These are phyloP conservation scores for Elephantulus edwardii DNA, from an alignment of 2,113 vertebrate genomes.

Conservation along the genomic window DNA sequence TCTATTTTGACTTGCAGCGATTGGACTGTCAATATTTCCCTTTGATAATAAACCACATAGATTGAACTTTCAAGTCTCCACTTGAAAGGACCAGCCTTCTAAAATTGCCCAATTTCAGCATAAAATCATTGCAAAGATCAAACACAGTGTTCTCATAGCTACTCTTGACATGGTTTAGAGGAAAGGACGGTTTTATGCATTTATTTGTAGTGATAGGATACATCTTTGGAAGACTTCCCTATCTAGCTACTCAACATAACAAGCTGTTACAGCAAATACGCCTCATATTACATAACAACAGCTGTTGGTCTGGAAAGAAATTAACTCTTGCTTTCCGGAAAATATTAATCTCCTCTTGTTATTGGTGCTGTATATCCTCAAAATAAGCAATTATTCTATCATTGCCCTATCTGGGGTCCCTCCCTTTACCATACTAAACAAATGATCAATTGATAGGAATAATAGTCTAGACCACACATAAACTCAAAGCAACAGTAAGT, in stretches of 20 bases:
- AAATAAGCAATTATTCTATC: background rate
- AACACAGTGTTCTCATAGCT: constrained; percentile 31
- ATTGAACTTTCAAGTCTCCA: background rate
- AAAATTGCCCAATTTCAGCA: background rate
- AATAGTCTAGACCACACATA: background rate
- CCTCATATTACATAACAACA: background rate
- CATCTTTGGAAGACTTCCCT: constrained; percentile 50
- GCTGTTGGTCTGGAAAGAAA: constrained; percentile 64
- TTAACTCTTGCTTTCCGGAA: constrained; percentile 24
- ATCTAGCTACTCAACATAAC: constrained; percentile 41
- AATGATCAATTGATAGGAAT: background rate
- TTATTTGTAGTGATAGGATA: constrained; percentile 36
- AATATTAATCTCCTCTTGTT: background rate
- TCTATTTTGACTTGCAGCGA: background rate
- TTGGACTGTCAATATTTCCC: background rate
- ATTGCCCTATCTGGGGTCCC: background rate
- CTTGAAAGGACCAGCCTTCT: background rate
- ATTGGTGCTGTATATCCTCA: background rate
- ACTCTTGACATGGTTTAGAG: background rate
- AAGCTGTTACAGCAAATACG: constrained; percentile 57
- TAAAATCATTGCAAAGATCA: constrained; percentile 56
- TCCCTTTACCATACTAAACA: background rate
- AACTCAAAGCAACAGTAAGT: background rate
- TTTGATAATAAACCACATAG: background rate
- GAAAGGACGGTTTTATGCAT: constrained; percentile 29